phyloP scores from a whole-genome alignment of 2,888 invertebrate genomes.

The Netelia melanura region DNA sequence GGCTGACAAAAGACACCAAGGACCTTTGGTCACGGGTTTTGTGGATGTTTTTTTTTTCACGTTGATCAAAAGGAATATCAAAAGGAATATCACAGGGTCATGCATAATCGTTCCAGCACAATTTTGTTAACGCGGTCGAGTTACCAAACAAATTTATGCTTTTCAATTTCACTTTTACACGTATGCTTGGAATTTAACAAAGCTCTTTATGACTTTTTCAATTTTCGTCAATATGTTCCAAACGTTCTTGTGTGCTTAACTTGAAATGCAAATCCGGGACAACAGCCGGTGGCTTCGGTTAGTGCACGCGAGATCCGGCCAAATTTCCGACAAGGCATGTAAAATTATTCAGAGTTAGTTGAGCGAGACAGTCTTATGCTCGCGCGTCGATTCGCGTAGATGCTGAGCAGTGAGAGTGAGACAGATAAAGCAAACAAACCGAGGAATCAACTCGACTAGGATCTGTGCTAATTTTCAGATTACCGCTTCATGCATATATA shows the following conservation, averaged over 20 bases:
- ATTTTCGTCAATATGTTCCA: no score
- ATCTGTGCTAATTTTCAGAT: constrained; percentile 57
- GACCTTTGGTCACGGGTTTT: neutral
- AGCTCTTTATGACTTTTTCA: no score
- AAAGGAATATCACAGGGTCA: neutral
- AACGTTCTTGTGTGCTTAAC: no score
- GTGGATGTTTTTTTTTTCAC: neutral
- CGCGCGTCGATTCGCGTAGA: constrained; percentile 25
- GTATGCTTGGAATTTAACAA: neutral
- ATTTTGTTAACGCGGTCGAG: no score
- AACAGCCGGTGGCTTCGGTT: constrained; percentile 17
- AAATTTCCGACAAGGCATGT: constrained; percentile 49
- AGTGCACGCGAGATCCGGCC: constrained; percentile 41
- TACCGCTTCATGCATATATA: constrained; percentile 49
- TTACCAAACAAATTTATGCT: neutral
- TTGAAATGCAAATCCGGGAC: constrained; percentile 34
- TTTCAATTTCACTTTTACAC: neutral
- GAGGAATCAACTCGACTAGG: constrained; percentile 35
- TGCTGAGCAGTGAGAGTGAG: constrained; percentile 17
- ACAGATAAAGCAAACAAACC: constrained; percentile 40
- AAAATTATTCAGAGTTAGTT: constrained; percentile 63
- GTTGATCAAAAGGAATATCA: neutral
- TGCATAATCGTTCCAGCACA: no score
- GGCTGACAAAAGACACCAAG: neutral
- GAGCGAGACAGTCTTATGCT: constrained; percentile 30